Conservation (phyloP, 2,797 vertebrate species). For the Cichlasoma orientale region DNA sequence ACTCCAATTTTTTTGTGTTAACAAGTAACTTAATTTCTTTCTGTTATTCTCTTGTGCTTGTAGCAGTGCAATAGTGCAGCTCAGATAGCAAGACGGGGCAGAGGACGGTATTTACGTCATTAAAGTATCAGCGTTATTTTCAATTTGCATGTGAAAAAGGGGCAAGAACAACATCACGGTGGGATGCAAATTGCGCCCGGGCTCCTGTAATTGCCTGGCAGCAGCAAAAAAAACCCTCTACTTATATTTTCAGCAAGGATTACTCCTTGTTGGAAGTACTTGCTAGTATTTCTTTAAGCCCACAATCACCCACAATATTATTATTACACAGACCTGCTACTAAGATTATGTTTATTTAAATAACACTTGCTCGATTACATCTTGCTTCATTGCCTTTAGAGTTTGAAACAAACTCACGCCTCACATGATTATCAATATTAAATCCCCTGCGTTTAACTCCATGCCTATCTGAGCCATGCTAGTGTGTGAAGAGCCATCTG, state of each 20-base stretch:
- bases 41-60: background rate
- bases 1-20: background rate
- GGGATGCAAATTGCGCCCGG: background rate
- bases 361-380: background rate
- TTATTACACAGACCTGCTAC: background rate
- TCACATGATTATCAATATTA: too few species aligned
- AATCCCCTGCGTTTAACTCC: background rate
- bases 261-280: background rate
- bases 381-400: background rate
- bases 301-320: background rate
- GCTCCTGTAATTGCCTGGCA: background rate
- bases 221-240: background rate
- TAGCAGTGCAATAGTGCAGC: background rate
- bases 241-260: background rate
- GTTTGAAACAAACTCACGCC: background rate
- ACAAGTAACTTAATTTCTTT: background rate
- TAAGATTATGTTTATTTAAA: background rate
- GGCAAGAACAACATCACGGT: background rate
- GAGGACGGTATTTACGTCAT: background rate
- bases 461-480: background rate
- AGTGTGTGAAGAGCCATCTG: background rate
- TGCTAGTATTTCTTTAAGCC: background rate
- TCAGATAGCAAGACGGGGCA: background rate
- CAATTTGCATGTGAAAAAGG: background rate
- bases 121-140: background rate